Conservation (phyloP, 1,140 invertebrate species). For the Cardiocondyla obscurior region DNA sequence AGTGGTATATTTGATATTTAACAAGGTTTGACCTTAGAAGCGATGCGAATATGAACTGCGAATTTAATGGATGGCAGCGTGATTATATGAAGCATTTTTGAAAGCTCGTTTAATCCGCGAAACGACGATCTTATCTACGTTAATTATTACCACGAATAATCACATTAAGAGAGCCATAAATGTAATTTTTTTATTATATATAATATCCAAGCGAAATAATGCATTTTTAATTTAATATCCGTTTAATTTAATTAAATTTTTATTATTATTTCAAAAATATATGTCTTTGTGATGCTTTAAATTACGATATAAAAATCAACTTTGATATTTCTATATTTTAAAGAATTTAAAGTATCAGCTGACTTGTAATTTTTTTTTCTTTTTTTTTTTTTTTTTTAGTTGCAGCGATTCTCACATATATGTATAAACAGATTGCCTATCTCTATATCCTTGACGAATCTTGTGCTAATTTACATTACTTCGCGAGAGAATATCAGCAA, state of each 20-base stretch:
- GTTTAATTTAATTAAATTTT: too few species aligned
- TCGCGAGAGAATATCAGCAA: conserved; percentile 62
- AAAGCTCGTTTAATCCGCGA: background rate
- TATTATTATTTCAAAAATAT: background rate
- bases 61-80: background rate
- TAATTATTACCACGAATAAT: background rate
- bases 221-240: background rate
- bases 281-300: background rate
- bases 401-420: background rate
- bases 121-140: background rate
- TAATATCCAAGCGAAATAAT: background rate
- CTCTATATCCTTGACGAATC: conserved; percentile 42
- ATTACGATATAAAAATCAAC: background rate
- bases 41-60: background rate
- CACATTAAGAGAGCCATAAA: background rate
- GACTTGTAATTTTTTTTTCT: too few species aligned
- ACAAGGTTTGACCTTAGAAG: background rate
- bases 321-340: background rate
- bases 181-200: background rate
- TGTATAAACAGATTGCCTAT: background rate
- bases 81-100: background rate
- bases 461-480: conserved; percentile 57
- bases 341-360: background rate
- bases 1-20: conserved; percentile 30
- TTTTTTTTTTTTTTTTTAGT: background rate